phyloP scores from a whole-genome alignment of 2,797 vertebrate genomes.

The Lindbergichthys nudifrons region DNA sequence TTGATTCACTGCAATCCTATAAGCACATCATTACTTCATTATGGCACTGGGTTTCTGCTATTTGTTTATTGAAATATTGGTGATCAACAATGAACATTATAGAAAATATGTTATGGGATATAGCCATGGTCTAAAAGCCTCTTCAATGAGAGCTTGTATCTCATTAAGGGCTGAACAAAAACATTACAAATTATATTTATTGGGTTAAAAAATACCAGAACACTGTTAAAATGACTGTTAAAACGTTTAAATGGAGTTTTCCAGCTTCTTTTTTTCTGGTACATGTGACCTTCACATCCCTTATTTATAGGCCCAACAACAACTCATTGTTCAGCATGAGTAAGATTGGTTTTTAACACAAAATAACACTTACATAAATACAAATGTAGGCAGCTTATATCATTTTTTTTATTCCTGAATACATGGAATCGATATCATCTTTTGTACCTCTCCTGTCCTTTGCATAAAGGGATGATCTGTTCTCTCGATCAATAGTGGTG shows the following conservation, averaged over 20 bases:
- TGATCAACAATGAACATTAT: neutral
- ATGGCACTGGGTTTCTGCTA: neutral
- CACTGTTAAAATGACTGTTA: neutral
- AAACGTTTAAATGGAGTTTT: neutral
- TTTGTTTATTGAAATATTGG: neutral
- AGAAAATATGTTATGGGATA: neutral
- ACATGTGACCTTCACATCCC: neutral
- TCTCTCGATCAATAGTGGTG: slow-evolving; percentile 63
- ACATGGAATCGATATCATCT: slow-evolving; percentile 56
- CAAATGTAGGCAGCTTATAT: slow-evolving; percentile 74
- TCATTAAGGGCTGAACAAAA: slow-evolving; percentile 1
- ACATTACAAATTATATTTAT: no score
- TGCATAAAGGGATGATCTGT: slow-evolving; percentile 59
- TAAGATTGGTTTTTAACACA: neutral
- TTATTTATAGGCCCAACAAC: slow-evolving; percentile 21
- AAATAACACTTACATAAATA: slow-evolving; percentile 72
- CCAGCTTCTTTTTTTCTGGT: neutral
- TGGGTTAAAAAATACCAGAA: no score
- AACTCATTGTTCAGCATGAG: slow-evolving; percentile 19
- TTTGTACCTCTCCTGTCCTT: slow-evolving; percentile 45
- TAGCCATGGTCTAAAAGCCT: neutral
- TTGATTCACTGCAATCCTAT: neutral
- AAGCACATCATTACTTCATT: neutral
- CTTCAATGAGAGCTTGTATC: slow-evolving; percentile 13
- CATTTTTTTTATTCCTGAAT: slow-evolving; percentile 51